Conservation (phyloP, 2,113 vertebrate species). For the Willisornis vidua region DNA sequence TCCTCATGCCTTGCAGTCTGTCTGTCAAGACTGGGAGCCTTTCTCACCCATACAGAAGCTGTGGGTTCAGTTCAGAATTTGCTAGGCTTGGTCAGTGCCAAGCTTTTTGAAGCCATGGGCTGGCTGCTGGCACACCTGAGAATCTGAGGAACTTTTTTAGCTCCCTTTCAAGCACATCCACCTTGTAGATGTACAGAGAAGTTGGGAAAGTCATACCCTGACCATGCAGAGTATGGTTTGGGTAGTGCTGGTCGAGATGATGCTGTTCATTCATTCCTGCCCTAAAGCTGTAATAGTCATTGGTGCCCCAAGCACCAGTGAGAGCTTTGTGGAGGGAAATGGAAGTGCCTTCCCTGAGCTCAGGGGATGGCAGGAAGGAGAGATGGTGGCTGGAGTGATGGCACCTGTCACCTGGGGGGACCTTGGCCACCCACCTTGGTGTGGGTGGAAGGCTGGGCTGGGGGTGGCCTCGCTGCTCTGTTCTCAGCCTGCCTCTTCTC, state of each 20-base stretch:
- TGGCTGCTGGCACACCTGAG: background rate
- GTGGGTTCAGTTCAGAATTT: background rate
- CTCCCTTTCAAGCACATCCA: background rate
- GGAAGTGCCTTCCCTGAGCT: background rate
- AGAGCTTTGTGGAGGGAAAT: background rate
- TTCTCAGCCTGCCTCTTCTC: slow-evolving; percentile 61
- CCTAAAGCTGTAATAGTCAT: background rate
- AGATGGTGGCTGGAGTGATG: background rate
- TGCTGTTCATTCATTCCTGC: background rate
- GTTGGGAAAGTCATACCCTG: fast-evolving
- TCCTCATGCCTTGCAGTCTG: background rate
- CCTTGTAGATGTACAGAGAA: background rate
- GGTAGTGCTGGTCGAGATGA: background rate
- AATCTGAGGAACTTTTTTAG: background rate
- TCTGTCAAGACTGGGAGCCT: background rate
- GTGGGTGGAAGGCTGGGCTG: background rate
- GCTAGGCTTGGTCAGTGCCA: background rate
- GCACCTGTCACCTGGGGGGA: fast-evolving
- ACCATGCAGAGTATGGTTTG: background rate
- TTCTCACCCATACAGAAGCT: background rate
- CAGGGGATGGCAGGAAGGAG: background rate
- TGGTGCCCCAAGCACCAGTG: background rate
- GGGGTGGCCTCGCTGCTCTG: background rate
- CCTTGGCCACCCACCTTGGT: fast-evolving
- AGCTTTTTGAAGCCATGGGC: background rate